Evolutionary conservation across 2,888 invertebrate species (phyloP), one percentile per base, ranked within the genome.

Genomic region (Nomada ferruginata): DNA sequence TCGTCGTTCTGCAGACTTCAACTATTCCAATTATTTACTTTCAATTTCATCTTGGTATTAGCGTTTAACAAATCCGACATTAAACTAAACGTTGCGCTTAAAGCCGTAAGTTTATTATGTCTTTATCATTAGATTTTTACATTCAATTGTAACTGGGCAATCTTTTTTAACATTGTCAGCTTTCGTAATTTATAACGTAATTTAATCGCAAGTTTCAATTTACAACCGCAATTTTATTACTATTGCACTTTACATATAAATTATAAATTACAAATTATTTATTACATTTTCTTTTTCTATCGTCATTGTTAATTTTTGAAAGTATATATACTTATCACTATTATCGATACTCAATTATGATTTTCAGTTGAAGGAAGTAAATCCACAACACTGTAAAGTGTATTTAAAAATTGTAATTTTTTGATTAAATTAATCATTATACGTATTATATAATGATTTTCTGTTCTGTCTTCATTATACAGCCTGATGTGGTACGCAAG

Each of bases 401-500:
- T 36, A 36, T 36, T 36, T 36, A 20, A 53, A 53, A 53, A 53
- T 57, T 57, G 11, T 10, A 26, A 50, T 75, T 18, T 4, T 26
- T 66, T 13, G 4, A 53, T 36, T 20, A 42, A 55, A 36, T 20
- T 5, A 53, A 53, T 55, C 50, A 13, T 29, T 7, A 10, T 70
- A 11, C 36, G 10, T 53, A 63, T n/a, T 18, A 53, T 10, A 53
- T 11, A 23, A 53, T 20, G 18, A 42, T 13, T 20, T 53, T 42
- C n/a, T 20, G 50, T 59, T 75, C 11, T 26, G 18, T 65, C 71
- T 64, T 26, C 55, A 59, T 75, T 2, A 18, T 15, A 36, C 61
- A 93, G 93, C 89, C 91, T 5, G 93, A 94, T 83, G 84, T 95
- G 53, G 93, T 94, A 20, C 86, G 84, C 13, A 94, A 93, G 80